Conservation (phyloP, 2,113 vertebrate species). For the Elaphurus davidianus region DNA sequence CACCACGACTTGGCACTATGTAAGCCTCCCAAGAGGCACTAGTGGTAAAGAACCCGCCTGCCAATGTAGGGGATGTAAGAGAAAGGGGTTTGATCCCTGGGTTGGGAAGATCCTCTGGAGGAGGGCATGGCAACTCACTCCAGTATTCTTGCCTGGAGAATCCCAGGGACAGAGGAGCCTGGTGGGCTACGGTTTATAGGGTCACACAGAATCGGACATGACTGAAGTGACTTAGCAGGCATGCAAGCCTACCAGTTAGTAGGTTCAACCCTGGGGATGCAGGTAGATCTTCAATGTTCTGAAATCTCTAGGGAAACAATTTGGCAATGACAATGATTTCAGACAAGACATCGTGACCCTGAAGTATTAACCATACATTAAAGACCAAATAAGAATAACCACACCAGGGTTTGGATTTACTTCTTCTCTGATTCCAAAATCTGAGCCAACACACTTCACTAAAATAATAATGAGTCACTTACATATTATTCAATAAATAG, state of each 20-base stretch:
- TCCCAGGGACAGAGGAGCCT: background rate
- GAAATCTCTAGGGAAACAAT: background rate
- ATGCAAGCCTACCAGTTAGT: background rate
- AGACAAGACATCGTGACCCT: background rate
- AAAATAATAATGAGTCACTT: conserved; percentile 41
- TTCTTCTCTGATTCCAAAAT: conserved; percentile 22
- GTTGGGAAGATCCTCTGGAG: background rate
- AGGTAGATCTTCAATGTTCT: background rate
- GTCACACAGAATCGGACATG: rapidly evolving
- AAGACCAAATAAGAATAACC: background rate
- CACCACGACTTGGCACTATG: too few relatives aligned
- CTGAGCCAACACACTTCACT: background rate
- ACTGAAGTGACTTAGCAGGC: background rate
- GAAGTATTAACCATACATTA: background rate
- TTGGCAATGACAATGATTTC: background rate
- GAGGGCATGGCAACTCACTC: background rate
- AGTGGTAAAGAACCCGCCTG: background rate
- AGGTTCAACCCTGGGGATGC: background rate
- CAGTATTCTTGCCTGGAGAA: background rate
- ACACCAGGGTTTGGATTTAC: background rate
- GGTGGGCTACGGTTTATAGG: background rate
- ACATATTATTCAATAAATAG: conserved; percentile 41
- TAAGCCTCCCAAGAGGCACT: background rate
- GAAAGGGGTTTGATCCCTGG: background rate
- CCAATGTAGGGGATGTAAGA: background rate